Conservation (phyloP, 2,113 vertebrate genomes). For the Martes martes region DNA sequence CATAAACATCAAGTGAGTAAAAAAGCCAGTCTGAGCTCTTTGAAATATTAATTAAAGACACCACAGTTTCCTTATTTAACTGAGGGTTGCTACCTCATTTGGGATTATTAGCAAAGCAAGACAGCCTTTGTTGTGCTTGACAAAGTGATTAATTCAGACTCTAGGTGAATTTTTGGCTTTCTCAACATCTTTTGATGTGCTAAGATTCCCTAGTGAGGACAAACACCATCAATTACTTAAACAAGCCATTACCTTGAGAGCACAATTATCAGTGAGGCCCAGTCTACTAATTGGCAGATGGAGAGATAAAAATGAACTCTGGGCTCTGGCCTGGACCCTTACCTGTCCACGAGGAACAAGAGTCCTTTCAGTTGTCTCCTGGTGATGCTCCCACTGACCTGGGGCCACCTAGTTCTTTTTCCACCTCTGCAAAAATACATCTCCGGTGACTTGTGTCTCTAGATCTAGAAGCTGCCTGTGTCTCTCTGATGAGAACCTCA, state of each 20-base stretch:
- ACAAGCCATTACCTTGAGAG: conserved; percentile 30
- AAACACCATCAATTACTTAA: conserved; percentile 57
- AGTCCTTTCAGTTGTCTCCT: neutral
- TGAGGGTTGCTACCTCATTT: conserved; percentile 50
- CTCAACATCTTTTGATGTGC: conserved; percentile 62
- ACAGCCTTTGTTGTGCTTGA: conserved; percentile 59
- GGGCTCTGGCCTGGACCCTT: neutral
- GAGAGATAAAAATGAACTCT: neutral
- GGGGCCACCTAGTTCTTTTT: neutral
- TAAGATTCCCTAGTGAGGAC: conserved; percentile 55
- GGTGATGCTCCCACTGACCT: neutral
- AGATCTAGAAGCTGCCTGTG: neutral
- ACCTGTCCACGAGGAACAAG: neutral
- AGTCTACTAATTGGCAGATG: neutral
- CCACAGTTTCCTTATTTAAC: conserved; percentile 42
- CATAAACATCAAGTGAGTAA: neutral
- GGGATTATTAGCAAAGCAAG: conserved; percentile 61
- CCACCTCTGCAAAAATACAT: neutral
- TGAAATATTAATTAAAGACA: conserved; percentile 65
- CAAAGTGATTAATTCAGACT: conserved; percentile 70
- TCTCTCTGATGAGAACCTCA: neutral
- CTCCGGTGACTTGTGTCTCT: neutral
- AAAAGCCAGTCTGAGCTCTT: neutral
- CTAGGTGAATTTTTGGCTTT: conserved; percentile 56
- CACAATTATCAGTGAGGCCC: neutral